Conservation (phyloP, 2,113 vertebrate species). For the Monarcha castaneiventris region DNA sequence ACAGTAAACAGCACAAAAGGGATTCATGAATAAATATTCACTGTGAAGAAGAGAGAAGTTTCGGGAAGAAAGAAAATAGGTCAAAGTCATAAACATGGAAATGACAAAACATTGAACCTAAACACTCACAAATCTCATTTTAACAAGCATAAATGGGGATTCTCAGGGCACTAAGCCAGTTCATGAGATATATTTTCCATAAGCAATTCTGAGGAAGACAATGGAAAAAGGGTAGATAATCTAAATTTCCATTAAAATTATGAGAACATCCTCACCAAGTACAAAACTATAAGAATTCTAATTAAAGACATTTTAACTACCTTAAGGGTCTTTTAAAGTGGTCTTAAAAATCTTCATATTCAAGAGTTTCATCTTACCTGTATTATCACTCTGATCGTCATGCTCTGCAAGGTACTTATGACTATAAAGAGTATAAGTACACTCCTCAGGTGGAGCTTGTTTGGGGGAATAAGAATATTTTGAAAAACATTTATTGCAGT, state of each 20-base stretch:
- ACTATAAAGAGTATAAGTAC: conserved; percentile 1
- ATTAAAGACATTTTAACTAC: neutral
- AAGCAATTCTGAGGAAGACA: neutral
- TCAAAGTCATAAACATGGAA: neutral
- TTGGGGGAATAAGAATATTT: neutral
- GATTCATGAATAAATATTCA: neutral
- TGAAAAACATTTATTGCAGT: neutral
- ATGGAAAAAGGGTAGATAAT: neutral
- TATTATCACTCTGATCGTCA: neutral
- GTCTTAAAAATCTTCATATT: neutral
- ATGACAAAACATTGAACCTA: neutral
- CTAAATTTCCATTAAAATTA: neutral
- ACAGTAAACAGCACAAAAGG: neutral
- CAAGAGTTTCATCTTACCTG: conserved; percentile 34
- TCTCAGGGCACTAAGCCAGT: neutral
- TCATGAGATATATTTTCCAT: conserved; percentile 13
- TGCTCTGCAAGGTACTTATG: conserved; percentile 20
- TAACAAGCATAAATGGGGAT: neutral
- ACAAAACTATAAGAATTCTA: neutral
- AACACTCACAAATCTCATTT: neutral
- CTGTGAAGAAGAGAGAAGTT: neutral
- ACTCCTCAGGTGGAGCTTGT: neutral
- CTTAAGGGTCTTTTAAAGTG: neutral
- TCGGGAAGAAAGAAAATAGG: neutral
- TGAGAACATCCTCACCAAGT: neutral